phyloP scores from a whole-genome alignment of 2,113 vertebrate genomes.

The Aegypius monachus region DNA sequence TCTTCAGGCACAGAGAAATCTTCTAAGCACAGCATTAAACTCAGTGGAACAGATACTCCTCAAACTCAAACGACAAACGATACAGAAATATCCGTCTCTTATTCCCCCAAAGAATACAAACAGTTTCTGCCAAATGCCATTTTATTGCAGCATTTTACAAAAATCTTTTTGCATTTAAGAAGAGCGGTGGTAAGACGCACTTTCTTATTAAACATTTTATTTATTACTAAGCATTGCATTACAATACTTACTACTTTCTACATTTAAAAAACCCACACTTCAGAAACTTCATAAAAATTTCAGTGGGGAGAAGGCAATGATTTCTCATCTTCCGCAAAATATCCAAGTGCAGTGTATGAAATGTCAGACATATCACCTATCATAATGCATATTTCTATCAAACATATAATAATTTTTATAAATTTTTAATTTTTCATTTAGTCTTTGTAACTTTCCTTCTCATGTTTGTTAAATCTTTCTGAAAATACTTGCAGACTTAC shows the following conservation, averaged over 20 bases:
- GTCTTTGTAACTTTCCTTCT: not conserved
- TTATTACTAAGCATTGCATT: not conserved
- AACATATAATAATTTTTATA: not conserved
- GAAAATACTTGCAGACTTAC: not conserved
- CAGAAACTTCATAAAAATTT: not conserved
- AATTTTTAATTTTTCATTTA: not conserved
- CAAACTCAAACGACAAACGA: not conserved
- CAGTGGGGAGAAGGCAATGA: not conserved
- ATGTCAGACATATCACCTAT: not conserved
- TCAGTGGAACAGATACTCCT: not conserved
- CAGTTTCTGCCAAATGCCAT: not conserved
- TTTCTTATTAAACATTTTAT: not conserved
- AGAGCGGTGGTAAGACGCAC: conserved; percentile 82
- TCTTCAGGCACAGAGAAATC: conserved; percentile 29
- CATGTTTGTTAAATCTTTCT: not conserved
- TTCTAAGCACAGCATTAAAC: conserved; percentile 16
- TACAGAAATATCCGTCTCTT: not conserved
- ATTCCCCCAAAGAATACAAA: not conserved
- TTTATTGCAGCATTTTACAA: conserved; percentile 75
- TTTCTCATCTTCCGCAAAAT: not conserved
- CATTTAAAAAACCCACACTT: not conserved
- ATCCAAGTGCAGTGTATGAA: not conserved
- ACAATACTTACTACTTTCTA: not conserved
- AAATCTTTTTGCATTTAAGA: conserved; percentile 78
- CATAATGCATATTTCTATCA: not conserved